Percentiles rank a stretch among this genome's conserved stretches.
phyloP scores from a whole-genome alignment of 2,888 invertebrate species.

The Patella caerulea region DNA sequence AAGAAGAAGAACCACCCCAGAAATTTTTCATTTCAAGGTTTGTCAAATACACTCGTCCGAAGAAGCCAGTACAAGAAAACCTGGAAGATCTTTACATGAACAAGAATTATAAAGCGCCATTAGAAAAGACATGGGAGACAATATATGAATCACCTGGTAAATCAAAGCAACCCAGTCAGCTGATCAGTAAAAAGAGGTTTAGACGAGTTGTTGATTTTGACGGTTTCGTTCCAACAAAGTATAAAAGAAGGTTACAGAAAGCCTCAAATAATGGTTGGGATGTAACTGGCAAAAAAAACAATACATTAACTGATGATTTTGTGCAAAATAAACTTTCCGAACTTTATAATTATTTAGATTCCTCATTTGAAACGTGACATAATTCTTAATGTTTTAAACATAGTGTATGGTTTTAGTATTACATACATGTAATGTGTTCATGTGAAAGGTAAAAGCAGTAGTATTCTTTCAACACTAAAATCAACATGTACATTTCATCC shows the following conservation, averaged over 20 bases:
- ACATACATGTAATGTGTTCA: too few species aligned
- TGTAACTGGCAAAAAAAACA: constrained; percentile 30
- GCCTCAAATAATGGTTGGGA: constrained; percentile 53
- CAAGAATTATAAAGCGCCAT: constrained; percentile 54
- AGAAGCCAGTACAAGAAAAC: constrained; percentile 34
- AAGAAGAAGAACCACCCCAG: background rate
- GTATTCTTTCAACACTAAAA: too few species aligned
- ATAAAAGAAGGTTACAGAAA: constrained; percentile 48
- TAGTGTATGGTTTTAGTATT: too few species aligned
- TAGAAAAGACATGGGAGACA: constrained; percentile 55
- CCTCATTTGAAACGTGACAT: background rate
- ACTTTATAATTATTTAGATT: constrained; percentile 39
- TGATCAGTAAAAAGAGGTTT: constrained; percentile 41
- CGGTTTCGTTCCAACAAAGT: constrained; percentile 43
- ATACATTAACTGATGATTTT: constrained; percentile 35
- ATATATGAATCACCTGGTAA: constrained; percentile 49
- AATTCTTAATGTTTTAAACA: too few species aligned
- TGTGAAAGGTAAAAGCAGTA: too few species aligned
- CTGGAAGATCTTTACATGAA: constrained; percentile 51
- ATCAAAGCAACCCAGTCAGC: constrained; percentile 25
- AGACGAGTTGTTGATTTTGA: constrained; percentile 48
- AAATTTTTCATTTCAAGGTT: background rate
- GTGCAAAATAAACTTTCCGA: constrained; percentile 38
- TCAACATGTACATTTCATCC: too few species aligned
- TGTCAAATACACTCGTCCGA: constrained; percentile 14